Evolutionary conservation across 2,113 vertebrate species (phyloP).

Genomic region (Xiphorhynchus elegans): DNA sequence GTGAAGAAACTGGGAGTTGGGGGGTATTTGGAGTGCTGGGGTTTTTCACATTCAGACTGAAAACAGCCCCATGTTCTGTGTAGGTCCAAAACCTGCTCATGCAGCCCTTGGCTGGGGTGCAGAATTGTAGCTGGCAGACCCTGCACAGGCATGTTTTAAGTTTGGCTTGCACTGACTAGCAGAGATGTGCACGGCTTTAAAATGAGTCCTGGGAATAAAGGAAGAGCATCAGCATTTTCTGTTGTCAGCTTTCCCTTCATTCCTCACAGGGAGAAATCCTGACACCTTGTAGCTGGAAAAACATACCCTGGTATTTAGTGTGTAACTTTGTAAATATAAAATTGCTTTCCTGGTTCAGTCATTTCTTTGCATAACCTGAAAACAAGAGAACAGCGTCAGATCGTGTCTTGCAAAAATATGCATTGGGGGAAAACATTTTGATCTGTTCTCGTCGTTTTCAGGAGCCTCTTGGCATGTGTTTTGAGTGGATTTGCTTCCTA

Average conservation of each 20-base stretch:
- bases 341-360: not conserved
- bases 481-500: not conserved
- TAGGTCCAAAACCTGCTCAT: not conserved
- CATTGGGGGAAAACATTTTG: not conserved
- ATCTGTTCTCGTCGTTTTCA: not conserved
- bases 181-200: not conserved
- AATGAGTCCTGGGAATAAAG: not conserved
- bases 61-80: not conserved
- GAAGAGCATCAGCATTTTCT: not conserved
- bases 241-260: not conserved
- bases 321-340: not conserved
- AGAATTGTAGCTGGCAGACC: not conserved
- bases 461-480: not conserved
- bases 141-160: rapidly evolving
- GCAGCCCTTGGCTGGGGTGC: not conserved
- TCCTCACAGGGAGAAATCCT: not conserved
- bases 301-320: not conserved
- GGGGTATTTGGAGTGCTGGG: not conserved
- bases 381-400: not conserved
- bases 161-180: not conserved
- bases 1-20: not conserved
- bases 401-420: not conserved
- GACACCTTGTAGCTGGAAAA: not conserved
- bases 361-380: not conserved
- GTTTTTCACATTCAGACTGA: not conserved